A percentile compares a stretch with the other conserved stretches of the same genome.
Evolutionary conservation across 2,113 vertebrate species (phyloP).

Genomic region (Barnardius zonarius): DNA sequence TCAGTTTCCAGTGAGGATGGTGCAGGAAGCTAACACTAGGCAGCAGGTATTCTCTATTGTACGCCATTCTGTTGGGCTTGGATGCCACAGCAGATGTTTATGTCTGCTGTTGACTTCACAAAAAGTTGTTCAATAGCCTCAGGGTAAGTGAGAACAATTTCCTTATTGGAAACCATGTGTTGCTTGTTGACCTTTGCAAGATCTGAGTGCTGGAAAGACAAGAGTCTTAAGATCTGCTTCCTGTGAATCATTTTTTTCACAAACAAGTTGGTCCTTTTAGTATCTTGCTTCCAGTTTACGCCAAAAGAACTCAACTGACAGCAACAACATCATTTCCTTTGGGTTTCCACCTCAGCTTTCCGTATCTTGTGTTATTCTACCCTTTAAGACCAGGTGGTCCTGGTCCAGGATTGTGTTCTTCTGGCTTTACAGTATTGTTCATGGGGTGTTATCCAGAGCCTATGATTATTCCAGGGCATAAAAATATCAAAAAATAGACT

Average conservation of each 20-base stretch:
- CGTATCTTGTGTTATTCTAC: not conserved
- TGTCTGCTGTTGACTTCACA: not conserved
- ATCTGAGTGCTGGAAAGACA: not conserved
- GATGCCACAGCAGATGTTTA: not conserved
- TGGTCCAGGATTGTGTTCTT: not conserved
- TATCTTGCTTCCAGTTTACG: not conserved
- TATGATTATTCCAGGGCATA: not conserved
- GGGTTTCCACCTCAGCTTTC: not conserved
- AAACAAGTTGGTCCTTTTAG: not conserved
- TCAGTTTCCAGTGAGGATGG: not conserved
- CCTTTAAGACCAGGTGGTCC: not conserved
- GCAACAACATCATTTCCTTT: not conserved
- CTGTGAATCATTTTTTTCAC: not conserved
- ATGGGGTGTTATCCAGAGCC: not conserved
- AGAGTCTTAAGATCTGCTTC: not conserved
- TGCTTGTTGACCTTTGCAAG: not conserved
- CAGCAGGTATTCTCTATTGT: not conserved
- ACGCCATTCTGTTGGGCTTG: not conserved
- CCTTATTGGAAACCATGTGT: not conserved
- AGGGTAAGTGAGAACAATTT: not conserved
- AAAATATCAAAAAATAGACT: not conserved
- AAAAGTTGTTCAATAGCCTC: not conserved
- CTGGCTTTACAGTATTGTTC: not conserved
- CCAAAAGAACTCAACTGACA: not conserved
- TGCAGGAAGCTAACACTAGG: not conserved